Conservation (phyloP, 2,797 vertebrate genomes). For the Perodicticus potto region DNA sequence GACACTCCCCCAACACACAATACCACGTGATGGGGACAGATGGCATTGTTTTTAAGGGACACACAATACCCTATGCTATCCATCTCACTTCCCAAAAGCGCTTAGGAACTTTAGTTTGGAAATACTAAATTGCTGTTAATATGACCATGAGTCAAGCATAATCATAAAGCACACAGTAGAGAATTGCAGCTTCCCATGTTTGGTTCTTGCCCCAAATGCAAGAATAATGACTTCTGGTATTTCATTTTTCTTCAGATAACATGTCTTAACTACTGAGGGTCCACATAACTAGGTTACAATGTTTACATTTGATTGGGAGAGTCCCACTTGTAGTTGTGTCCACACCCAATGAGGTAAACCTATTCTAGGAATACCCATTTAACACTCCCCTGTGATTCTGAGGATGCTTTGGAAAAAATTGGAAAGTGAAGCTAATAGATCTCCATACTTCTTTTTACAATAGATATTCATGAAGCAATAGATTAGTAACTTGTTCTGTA, state of each 20-base stretch:
- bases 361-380: neutral
- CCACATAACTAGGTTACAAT: too few species aligned
- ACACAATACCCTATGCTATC: neutral
- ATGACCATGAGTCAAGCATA: neutral
- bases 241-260: neutral
- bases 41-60: neutral
- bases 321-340: too few species aligned
- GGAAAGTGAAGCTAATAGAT: neutral
- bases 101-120: neutral
- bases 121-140: conserved; percentile 8
- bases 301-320: too few species aligned
- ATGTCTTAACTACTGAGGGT: neutral
- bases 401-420: neutral
- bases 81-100: neutral
- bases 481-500: neutral
- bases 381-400: neutral
- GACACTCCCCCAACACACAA: neutral
- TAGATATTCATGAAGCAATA: neutral
- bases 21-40: neutral
- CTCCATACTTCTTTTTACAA: neutral
- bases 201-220: neutral
- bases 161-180: neutral
- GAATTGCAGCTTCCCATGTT: neutral
- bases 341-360: neutral
- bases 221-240: neutral